Conservation (phyloP, 2,113 vertebrate species). For the Leptobrachium leishanense region DNA sequence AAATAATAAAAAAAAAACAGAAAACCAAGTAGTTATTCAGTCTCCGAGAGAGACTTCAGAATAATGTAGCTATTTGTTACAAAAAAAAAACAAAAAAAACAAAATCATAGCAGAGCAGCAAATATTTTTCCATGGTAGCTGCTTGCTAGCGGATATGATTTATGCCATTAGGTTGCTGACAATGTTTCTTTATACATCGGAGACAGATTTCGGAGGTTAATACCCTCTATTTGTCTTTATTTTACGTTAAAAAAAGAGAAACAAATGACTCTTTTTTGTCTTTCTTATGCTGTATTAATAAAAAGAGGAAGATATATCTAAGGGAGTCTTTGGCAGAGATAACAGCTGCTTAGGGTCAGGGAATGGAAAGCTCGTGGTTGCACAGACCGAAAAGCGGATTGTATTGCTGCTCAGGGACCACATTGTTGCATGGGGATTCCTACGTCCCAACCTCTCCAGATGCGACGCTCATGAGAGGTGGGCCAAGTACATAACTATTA, state of each 20-base stretch:
- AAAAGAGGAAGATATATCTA: background rate
- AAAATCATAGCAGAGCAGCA: background rate
- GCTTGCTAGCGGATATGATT: background rate
- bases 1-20: background rate
- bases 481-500: too few relatives aligned
- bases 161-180: background rate
- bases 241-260: background rate
- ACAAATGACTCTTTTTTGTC: background rate
- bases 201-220: background rate
- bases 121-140: background rate
- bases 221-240: background rate
- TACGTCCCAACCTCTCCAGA: too few relatives aligned
- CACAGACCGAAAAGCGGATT: too few relatives aligned
- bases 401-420: too few relatives aligned
- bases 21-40: background rate
- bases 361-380: too few relatives aligned
- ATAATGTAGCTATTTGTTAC: slow-evolving; percentile 2
- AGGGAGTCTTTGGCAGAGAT: too few relatives aligned
- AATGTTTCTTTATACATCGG: background rate
- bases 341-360: too few relatives aligned
- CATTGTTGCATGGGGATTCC: too few relatives aligned
- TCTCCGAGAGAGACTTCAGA: background rate
- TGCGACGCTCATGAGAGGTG: too few relatives aligned
- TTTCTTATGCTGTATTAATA: background rate
- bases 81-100: background rate